Evolutionary conservation across 92 coral and sea anemone genomes (phyloP).

Genomic region (Siderastrea siderea): DNA sequence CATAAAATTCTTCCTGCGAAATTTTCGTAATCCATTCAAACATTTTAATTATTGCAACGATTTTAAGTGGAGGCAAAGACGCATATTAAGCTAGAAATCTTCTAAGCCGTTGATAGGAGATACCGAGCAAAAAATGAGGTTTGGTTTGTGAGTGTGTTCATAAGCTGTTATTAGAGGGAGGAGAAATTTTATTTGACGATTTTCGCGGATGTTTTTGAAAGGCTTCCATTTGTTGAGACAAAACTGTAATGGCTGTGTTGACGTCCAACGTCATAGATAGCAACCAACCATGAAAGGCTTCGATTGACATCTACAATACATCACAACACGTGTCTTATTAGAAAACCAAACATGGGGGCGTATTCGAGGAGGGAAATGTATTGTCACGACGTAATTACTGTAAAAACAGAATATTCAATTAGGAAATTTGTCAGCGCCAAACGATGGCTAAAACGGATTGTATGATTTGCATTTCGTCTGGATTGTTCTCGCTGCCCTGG

Average conservation of each 20-base stretch:
- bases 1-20: conserved; percentile 22
- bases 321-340: conserved; percentile 79
- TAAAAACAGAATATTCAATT: conserved; percentile 77
- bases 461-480: background rate
- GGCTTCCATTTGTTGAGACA: conserved; percentile 54
- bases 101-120: conserved; percentile 11
- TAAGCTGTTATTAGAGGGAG: conserved; percentile 26
- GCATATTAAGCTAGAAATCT: conserved; percentile 27
- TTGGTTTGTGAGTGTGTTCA: conserved; percentile 8
- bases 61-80: conserved; percentile 48
- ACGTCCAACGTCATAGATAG: conserved; percentile 35
- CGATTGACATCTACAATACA: conserved; percentile 73
- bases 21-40: conserved; percentile 46
- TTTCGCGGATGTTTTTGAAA: conserved; percentile 38
- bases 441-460: background rate
- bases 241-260: conserved; percentile 53
- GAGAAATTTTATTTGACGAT: conserved; percentile 30
- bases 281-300: conserved; percentile 45
- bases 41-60: conserved; percentile 65
- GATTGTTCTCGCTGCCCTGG: background rate
- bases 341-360: conserved; percentile 81
- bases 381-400: conserved; percentile 78
- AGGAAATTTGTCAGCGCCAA: conserved; percentile 54
- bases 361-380: conserved; percentile 74
- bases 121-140: background rate